Evolutionary conservation across 2,797 vertebrate species (phyloP), one percentile per base, ranked within the genome.

Genomic region (Helarctos malayanus): DNA sequence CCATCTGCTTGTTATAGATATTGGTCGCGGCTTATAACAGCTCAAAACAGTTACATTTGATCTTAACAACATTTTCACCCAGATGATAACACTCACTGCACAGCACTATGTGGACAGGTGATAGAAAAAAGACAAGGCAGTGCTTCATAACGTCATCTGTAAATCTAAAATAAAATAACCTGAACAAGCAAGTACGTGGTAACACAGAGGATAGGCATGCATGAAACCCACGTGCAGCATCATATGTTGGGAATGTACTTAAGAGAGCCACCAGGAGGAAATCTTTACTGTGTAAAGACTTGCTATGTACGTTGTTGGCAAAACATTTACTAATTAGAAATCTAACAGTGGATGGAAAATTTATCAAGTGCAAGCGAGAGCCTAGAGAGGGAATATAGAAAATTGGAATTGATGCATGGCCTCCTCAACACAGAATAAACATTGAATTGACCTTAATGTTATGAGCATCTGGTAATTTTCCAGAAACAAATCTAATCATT

Each of bases 401-500:
- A 82, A 69, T 13, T 94, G 19, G 25, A 97, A 76, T 35, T 88
- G 86, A 82, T 41, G 47, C 90, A 95, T 54, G 54, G 2, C 81
- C 94, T 68, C 41, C 90, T 54, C 54, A 98, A 91, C 95, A 89
- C 8, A 89, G 0, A 89, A 61, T 94, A 98, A 98, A 98, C n/a
- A 91, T 7, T 97, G 91, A 98, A 95, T 92, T 98, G 94, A 97
- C 83, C 85, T 98, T 97, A 95, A 98, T 96, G 86, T 92, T 96
- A 61, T 85, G 29, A 98, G 38, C 83, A 97, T 79, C 52, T 95
- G 59, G 90, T 91, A 95, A 98, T 98, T 98, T 97, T 98, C 93
- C 79, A 96, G 95, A 97, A 98, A 98, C 35, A 86, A 93, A 96
- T 96, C n/a, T 94, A 98, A 95, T 95, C 49, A 23, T 95, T 97